A percentile compares a stretch with the other conserved stretches of the same genome.
Evolutionary conservation across 2,888 invertebrate species (phyloP).

Genomic region (Oegoconia quadripuncta): DNA sequence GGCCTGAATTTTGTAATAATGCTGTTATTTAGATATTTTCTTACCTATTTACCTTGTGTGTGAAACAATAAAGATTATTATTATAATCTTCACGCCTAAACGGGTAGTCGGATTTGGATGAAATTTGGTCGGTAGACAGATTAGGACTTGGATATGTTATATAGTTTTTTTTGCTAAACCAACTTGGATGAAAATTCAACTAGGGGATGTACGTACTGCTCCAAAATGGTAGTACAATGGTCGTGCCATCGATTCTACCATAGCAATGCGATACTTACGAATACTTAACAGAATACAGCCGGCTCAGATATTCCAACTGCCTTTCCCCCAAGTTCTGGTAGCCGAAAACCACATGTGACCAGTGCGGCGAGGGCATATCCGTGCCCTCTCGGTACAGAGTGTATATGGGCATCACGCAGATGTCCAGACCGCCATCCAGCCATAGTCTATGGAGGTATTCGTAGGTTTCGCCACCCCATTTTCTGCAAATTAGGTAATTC

Average conservation of each 20-base stretch:
- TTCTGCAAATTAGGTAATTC: slow-evolving; percentile 54
- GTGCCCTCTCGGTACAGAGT: slow-evolving; percentile 29
- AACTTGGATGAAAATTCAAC: too few species aligned
- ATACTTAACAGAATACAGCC: slow-evolving; percentile 37
- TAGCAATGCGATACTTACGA: slow-evolving; percentile 38
- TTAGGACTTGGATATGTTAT: too few species aligned
- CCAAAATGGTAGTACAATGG: background rate
- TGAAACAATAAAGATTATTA: too few species aligned
- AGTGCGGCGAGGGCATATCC: slow-evolving; percentile 17
- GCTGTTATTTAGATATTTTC: too few species aligned
- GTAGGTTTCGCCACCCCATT: slow-evolving; percentile 83
- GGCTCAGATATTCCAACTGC: slow-evolving; percentile 42
- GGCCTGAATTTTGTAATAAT: too few species aligned
- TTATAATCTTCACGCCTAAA: too few species aligned
- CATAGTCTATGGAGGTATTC: slow-evolving; percentile 78
- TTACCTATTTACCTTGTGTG: too few species aligned
- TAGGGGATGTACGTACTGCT: too few species aligned
- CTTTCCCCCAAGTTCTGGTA: slow-evolving; percentile 36
- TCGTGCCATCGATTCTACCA: too few species aligned
- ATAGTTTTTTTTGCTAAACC: too few species aligned
- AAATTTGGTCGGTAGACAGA: too few species aligned
- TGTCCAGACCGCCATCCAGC: slow-evolving; percentile 69
- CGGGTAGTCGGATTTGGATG: too few species aligned
- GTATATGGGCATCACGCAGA: slow-evolving; percentile 50
- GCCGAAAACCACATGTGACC: slow-evolving; percentile 48